These are phyloP conservation scores for Diaphora mendica DNA, from an alignment of 2,888 invertebrate species.

Conservation along the genomic window DNA sequence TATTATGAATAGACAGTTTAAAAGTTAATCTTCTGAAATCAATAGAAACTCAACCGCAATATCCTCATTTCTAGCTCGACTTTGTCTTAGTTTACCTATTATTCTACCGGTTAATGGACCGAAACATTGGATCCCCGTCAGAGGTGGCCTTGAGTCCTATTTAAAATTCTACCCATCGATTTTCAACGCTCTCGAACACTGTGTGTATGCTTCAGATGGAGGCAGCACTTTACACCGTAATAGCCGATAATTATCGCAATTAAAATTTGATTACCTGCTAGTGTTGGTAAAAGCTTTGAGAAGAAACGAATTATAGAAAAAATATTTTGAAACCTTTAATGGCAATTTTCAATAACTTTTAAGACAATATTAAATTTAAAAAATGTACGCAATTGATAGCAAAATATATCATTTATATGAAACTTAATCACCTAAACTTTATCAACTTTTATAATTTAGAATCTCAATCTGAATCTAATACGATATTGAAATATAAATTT, in stretches of 20 bases:
- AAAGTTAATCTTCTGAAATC: not conserved
- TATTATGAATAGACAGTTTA: not conserved
- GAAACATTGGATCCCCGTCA: constrained; percentile 24
- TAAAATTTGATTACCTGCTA: not conserved
- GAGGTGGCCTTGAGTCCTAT: constrained; percentile 21
- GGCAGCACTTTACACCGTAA: not conserved
- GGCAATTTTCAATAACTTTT: no score
- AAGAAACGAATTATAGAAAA: not conserved
- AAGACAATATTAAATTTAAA: no score
- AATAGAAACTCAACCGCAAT: not conserved
- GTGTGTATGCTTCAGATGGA: not conserved
- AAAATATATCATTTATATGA: not conserved
- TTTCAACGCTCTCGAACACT: constrained; percentile 20
- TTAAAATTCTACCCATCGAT: constrained; percentile 31
- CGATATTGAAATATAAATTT: not conserved
- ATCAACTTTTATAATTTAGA: no score
- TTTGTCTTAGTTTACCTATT: not conserved
- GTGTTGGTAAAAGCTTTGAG: not conserved
- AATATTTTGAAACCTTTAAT: not conserved
- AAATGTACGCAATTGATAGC: no score
- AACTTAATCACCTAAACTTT: not conserved
- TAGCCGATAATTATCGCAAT: not conserved
- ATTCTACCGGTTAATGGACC: constrained; percentile 24
- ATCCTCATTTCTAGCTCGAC: not conserved
- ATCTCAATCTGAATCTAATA: no score